phyloP scores from a whole-genome alignment of 2,888 invertebrate genomes.

The Dinocampus coccinellae region DNA sequence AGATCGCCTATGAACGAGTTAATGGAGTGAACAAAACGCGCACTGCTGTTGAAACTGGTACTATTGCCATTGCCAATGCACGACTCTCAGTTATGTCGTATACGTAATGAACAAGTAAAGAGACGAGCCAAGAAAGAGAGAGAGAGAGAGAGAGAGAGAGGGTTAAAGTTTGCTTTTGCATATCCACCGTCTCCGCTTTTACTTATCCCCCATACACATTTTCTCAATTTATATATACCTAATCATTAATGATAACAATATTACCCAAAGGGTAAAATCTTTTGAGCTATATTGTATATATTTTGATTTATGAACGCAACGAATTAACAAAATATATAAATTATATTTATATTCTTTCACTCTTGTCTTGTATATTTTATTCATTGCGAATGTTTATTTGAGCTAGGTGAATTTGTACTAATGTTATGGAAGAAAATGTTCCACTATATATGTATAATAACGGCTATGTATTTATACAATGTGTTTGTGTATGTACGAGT shows the following conservation, averaged over 20 bases:
- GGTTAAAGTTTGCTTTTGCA: background rate
- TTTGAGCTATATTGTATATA: conserved; percentile 48
- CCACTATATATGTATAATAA: background rate
- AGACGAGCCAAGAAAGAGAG: background rate
- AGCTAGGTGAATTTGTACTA: background rate
- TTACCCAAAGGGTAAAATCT: conserved; percentile 47
- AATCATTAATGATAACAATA: conserved; percentile 61
- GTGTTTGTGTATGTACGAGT: background rate
- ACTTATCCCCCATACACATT: background rate
- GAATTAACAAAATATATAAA: conserved; percentile 20
- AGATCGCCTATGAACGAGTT: conserved; percentile 66
- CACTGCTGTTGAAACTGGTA: conserved; percentile 33
- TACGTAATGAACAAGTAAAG: conserved; percentile 27
- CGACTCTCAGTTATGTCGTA: conserved; percentile 6
- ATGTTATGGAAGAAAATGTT: background rate
- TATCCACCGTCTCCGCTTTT: background rate
- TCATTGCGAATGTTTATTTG: background rate
- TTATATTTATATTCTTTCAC: background rate
- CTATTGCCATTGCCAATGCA: too few species aligned
- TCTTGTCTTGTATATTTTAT: background rate
- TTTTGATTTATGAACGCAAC: conserved; percentile 48
- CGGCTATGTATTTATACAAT: background rate
- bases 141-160: background rate
- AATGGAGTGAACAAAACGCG: conserved; percentile 59
- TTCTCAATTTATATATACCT: conserved; percentile 30